Evolutionary conservation across 2,113 vertebrate genomes (phyloP).

Genomic region (Hemicordylus capensis): DNA sequence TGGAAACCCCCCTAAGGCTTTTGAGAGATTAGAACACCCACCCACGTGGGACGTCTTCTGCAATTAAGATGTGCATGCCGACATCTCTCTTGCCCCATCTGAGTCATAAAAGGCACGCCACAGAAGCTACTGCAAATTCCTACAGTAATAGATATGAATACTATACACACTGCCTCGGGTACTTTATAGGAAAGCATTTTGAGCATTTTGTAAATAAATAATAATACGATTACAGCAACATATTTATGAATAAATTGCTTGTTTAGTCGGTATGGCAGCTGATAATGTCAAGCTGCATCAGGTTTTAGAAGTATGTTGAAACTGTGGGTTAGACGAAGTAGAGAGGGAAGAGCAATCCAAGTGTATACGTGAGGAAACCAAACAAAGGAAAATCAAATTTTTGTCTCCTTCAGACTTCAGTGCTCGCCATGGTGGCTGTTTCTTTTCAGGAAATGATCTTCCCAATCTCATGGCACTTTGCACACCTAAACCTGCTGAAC

Average conservation of each 20-base stretch:
- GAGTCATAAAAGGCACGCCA: conserved; percentile 40
- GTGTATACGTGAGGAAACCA: no score
- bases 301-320: conserved; percentile 5
- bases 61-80: neutral
- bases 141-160: neutral
- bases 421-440: no score
- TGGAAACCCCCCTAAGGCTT: conserved; percentile 22
- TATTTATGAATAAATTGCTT: conserved; percentile 34
- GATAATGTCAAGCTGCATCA: conserved; percentile 19
- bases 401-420: no score
- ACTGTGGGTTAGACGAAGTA: neutral
- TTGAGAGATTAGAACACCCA: conserved; percentile 24
- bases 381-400: no score
- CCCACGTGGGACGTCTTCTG: conserved; percentile 24
- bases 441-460: no score
- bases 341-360: neutral
- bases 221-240: neutral
- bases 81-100: conserved; percentile 12
- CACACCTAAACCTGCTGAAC: no score
- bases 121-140: conserved; percentile 40
- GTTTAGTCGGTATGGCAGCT: neutral
- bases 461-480: no score
- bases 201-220: neutral
- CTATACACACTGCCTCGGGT: no score
- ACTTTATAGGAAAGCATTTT: neutral